phyloP scores from a whole-genome alignment of 2,797 vertebrate species.

The Phyllotis vaccarum region DNA sequence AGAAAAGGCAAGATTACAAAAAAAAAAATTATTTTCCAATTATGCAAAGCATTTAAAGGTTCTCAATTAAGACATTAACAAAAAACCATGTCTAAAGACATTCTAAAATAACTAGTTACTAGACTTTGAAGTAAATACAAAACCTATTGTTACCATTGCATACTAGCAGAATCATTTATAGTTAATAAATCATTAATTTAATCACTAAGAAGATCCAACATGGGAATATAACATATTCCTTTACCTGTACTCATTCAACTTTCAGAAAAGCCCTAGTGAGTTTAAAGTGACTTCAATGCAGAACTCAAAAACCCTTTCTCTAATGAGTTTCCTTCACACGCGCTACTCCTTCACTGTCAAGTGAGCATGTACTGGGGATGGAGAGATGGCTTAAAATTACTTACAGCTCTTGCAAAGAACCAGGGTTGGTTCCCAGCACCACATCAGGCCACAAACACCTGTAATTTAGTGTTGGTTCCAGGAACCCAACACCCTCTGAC shows the following conservation, averaged over 20 bases:
- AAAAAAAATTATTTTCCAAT: slow-evolving; percentile 16
- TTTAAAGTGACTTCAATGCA: background rate
- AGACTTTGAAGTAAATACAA: slow-evolving; percentile 18
- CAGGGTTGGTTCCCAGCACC: background rate
- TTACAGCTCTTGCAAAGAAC: background rate
- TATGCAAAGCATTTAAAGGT: background rate
- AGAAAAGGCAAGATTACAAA: background rate
- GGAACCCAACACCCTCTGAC: background rate
- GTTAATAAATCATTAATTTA: slow-evolving; percentile 54
- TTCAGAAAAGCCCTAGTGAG: slow-evolving; percentile 6
- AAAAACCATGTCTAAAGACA: slow-evolving; percentile 59
- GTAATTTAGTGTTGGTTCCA: background rate
- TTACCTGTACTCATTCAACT: slow-evolving; percentile 52
- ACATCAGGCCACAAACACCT: background rate
- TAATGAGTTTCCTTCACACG: background rate
- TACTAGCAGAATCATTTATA: slow-evolving; percentile 36
- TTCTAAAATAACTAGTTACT: slow-evolving; percentile 38
- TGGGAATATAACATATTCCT: background rate
- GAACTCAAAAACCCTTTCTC: background rate
- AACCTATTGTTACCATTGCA: background rate
- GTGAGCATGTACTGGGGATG: background rate
- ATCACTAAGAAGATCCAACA: slow-evolving; percentile 9
- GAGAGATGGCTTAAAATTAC: background rate
- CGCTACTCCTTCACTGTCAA: background rate
- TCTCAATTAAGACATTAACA: slow-evolving; percentile 45